Percentiles rank a stretch among this genome's conserved stretches.
phyloP scores from a whole-genome alignment of 2,888 invertebrate species.

The Drosophila phalerata region DNA sequence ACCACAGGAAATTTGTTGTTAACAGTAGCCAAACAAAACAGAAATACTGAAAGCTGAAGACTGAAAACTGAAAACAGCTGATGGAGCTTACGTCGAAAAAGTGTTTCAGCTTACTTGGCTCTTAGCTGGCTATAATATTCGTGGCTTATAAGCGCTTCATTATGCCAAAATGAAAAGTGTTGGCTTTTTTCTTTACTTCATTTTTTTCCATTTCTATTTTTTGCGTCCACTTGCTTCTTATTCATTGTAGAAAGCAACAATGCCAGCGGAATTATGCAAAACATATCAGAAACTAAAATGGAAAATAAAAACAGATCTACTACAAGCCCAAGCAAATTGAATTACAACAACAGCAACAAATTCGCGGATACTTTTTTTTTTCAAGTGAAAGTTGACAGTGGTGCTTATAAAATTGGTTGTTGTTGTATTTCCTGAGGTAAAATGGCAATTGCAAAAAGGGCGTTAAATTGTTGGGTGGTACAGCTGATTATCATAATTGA shows the following conservation, averaged over 20 bases:
- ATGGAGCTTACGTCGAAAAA: conserved; percentile 2
- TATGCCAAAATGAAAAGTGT: conserved; percentile 74
- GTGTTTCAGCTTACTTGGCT: conserved; percentile 23
- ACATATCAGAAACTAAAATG: conserved; percentile 30
- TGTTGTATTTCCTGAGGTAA: conserved; percentile 36
- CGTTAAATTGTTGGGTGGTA: conserved; percentile 39
- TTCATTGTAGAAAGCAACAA: conserved; percentile 57
- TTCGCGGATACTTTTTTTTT: conserved; percentile 41
- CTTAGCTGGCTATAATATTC: conserved; percentile 50
- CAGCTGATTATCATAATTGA: conserved; percentile 52
- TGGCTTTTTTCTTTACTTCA: conserved; percentile 14
- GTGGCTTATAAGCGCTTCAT: conserved; percentile 60
- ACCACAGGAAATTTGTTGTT: conserved; percentile 57
- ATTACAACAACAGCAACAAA: conserved; percentile 45
- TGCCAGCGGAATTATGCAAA: conserved; percentile 71
- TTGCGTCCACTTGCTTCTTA: conserved; percentile 33
- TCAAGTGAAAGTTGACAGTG: conserved; percentile 71
- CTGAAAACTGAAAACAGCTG: conserved; percentile 20
- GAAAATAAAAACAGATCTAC: conserved; percentile 26
- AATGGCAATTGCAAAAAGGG: conserved; percentile 41
- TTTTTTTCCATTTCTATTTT: too few relatives aligned
- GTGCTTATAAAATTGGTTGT: conserved; percentile 26
- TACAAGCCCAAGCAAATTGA: conserved; percentile 34
- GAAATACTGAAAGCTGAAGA: conserved; percentile 7
- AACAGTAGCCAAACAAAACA: conserved; percentile 1